Percentiles rank a stretch among this genome's conserved stretches.
phyloP scores from a whole-genome alignment of 2,888 invertebrate genomes.

The Calliopum simillimum region DNA sequence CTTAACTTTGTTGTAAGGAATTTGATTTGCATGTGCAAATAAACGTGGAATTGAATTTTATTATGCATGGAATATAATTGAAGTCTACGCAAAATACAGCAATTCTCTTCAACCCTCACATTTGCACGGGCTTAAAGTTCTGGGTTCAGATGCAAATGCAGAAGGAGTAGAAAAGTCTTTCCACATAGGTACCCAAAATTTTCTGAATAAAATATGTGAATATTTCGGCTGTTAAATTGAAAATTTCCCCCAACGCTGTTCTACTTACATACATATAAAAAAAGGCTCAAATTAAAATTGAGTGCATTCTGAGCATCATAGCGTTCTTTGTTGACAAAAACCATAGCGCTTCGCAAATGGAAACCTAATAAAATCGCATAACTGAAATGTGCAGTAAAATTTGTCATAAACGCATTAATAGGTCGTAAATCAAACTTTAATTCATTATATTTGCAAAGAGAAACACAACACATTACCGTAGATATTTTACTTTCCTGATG shows the following conservation, averaged over 20 bases:
- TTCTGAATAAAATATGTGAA: neutral
- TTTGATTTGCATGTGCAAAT: slow-evolving; percentile 62
- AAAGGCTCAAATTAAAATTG: neutral
- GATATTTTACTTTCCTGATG: neutral
- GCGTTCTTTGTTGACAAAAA: slow-evolving; percentile 16
- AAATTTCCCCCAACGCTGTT: slow-evolving; percentile 1
- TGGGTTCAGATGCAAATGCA: slow-evolving; percentile 13
- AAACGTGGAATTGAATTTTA: slow-evolving; percentile 61
- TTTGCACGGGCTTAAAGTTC: too few relatives aligned
- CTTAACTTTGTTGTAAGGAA: slow-evolving; percentile 28
- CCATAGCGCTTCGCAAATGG: neutral
- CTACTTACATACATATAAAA: neutral
- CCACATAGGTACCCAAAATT: neutral
- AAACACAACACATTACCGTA: neutral
- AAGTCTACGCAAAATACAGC: slow-evolving; percentile 6
- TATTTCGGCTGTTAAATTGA: neutral
- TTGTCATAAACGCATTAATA: slow-evolving; percentile 14
- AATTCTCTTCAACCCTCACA: too few relatives aligned
- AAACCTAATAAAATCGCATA: neutral
- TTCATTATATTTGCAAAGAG: neutral
- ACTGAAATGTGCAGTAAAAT: slow-evolving; percentile 19
- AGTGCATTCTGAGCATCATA: neutral
- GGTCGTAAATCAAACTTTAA: slow-evolving; percentile 13
- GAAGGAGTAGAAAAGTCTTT: neutral
- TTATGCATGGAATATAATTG: slow-evolving; percentile 59